Evolutionary conservation across 2,888 invertebrate genomes (phyloP), one percentile per base, ranked within the genome.

Genomic region (Acronicta alni): DNA sequence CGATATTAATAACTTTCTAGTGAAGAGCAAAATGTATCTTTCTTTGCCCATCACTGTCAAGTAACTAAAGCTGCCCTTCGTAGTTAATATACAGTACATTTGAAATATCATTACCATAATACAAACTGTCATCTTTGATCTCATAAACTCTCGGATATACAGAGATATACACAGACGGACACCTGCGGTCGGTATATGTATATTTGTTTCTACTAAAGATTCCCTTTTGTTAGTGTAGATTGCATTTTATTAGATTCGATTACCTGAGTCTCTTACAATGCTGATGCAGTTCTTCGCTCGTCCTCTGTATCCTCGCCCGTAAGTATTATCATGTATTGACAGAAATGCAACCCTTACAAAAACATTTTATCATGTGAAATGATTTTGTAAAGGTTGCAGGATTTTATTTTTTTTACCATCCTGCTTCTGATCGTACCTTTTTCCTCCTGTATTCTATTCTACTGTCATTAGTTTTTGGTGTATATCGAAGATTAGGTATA

Each of bases 111-210:
- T 45, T 42, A 49, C 38, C 3, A 15, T 3, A 2, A 35, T 56
- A 43, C 17, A 35, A 41, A 18, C 65, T 45, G 53, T 35, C 60
- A 56, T 60, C 62, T 72, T 72, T 73, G 74, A 73, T 72, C 72
- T 49, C 16, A 17, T 17, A 15, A 48, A 43, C 35, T 47, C 20
- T 68, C 10, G 15, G 38, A 41, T 51, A 42, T 35, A 39, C 15
- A 35, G 15, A 20, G 15, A 18, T 46, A 57, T 37, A 61, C 26
- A 39, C 15, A 30, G n/a, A 23, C n/a, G 20, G 49, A 57, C 39
- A 65, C 32, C 12, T 61, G 18, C n/a, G 20, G 12, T 2, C 1
- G 14, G 14, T 30, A 18, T n/a, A 6, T 47, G 12, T 15, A 23
- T 16, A 3, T 15, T 1, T 39, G 17, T 32, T 10, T 30, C 10